Conservation (phyloP, 1,140 invertebrate species). For the Dolichoris vasculosae region DNA sequence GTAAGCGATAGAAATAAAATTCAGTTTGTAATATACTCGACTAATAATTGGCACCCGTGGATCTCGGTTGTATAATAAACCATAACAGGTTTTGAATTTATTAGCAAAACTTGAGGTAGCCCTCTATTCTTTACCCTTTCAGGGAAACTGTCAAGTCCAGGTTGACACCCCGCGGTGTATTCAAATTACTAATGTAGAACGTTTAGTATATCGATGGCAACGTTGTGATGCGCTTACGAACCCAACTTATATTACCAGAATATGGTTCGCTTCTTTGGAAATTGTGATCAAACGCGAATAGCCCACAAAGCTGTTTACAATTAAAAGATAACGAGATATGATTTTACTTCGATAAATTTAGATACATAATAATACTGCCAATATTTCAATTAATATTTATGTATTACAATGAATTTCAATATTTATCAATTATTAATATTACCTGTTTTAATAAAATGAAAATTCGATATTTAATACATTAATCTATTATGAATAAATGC, state of each 20-base stretch:
- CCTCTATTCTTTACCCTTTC: constrained; percentile 57
- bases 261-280: constrained; percentile 27
- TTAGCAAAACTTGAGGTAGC: constrained; percentile 62
- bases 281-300: constrained; percentile 2
- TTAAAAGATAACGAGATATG: neutral
- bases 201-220: constrained; percentile 40
- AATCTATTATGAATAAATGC: no score
- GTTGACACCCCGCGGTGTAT: constrained; percentile 60
- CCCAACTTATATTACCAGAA: constrained; percentile 30
- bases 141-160: constrained; percentile 67
- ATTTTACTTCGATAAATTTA: no score
- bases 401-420: no score
- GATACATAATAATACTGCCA: no score
- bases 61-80: constrained; percentile 50
- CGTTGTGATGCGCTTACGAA: neutral
- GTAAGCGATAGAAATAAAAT: neutral
- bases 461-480: no score
- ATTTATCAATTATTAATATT: no score
- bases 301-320: neutral
- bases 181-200: constrained; percentile 59
- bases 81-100: constrained; percentile 61
- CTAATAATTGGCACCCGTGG: constrained; percentile 7
- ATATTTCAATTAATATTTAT: no score
- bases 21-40: neutral
- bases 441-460: no score